Base-by-base conservation (phyloP, 2,113 vertebrate species). In the Lagopus leucura region DNA sequence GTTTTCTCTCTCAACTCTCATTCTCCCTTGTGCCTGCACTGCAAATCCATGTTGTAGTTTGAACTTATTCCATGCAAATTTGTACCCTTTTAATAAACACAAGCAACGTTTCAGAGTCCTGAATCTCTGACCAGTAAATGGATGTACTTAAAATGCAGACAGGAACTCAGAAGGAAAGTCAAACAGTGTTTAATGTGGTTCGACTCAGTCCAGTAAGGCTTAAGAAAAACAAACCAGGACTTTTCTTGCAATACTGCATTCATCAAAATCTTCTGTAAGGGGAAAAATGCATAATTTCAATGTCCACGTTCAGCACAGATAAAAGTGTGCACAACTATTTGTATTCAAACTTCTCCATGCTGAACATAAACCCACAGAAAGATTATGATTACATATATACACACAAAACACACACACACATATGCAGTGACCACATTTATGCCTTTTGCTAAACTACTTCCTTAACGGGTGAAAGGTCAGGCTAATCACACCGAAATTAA, bases 401-500 rank as follows among this genome's bases (percentile, higher is more conserved):
- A 75, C 2, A 7, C 22, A 3, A 76, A 34, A 17, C 11, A 36
- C 20, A 55, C 40, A 73, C 79, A 52, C 40, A 66, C 16, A 70
- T 38, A 84, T 75, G 64, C 88, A 93, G 92, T 63, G 95, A 94
- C 93, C 93, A 82, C 90, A 83, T 90, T 94, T 92, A 93, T 96
- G 77, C 94, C 93, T 92, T 93, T 82, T 92, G 67, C 90, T 90
- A 91, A 98, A 97, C 88, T 91, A 96, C 96, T 97, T 98, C 98
- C 98, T 98, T 54, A 6, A 24, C 93, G 94, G 96, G 96, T 96
- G 93, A 97, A 96, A 96, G 97, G 97, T 97, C 95, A 97, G 91
- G 72, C 96, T 97, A 97, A 98, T 98, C 97, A 97, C 94, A 93
- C 86, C 91, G 54, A 97, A 97, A 98, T 98, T 94, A 98, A 95